These are phyloP conservation scores for Brenthis daphne DNA, from an alignment of 2,888 invertebrate species.

Conservation along the genomic window DNA sequence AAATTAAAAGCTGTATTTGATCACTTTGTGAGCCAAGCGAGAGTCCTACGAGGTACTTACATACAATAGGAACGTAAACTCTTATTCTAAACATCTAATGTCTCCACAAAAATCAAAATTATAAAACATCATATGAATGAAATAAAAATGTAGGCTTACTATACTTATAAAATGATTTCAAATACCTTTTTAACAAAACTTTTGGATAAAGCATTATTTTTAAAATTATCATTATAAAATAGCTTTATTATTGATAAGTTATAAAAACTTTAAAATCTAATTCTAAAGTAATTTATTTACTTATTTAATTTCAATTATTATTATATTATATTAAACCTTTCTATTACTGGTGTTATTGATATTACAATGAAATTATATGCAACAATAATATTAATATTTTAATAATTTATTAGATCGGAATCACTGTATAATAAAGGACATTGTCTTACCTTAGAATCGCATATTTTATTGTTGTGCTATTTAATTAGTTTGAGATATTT, in stretches of 20 bases:
- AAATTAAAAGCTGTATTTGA: background rate
- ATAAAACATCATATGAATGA: slow-evolving; percentile 2
- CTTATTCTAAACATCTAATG: slow-evolving; percentile 47
- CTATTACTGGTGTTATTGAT: background rate
- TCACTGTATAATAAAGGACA: slow-evolving; percentile 13
- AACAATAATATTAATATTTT: slow-evolving; percentile 3
- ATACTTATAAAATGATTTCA: background rate
- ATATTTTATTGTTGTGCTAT: slow-evolving; percentile 5
- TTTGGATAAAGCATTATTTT: too few species aligned
- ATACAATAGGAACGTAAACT: slow-evolving; percentile 69
- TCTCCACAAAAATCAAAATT: slow-evolving; percentile 21
- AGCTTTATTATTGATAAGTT: too few species aligned
- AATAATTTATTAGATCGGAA: slow-evolving; percentile 1
- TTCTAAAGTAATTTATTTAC: too few species aligned
- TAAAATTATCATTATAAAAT: too few species aligned
- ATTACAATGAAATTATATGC: background rate
- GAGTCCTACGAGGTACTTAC: slow-evolving; percentile 44
- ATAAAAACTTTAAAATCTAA: too few species aligned
- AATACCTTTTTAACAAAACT: too few species aligned
- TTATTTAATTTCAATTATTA: too few species aligned
- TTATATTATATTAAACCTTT: background rate
- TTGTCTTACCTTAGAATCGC: slow-evolving; percentile 2
- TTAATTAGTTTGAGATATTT: background rate
- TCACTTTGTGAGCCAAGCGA: slow-evolving; percentile 14
- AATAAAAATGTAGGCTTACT: slow-evolving; percentile 12